These are phyloP conservation scores for Drosophila teissieri DNA, from an alignment of 1,140 invertebrate species.

Conservation along the genomic window DNA sequence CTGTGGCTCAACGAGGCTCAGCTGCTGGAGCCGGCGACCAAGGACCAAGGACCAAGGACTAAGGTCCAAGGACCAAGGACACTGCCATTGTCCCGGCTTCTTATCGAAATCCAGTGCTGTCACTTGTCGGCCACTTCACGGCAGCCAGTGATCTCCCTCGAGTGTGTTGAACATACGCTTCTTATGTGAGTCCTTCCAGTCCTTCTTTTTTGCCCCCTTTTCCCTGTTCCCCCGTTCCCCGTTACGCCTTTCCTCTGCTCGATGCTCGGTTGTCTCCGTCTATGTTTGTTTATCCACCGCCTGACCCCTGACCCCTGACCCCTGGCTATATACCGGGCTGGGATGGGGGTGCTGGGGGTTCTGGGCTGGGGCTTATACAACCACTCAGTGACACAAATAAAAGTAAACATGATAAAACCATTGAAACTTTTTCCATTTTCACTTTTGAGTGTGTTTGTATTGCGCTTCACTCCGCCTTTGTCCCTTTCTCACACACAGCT, in stretches of 20 bases:
- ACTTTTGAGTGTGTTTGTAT: constrained; percentile 82
- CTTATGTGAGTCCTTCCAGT: constrained; percentile 10
- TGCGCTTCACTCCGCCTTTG: constrained; percentile 62
- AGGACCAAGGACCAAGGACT: not conserved
- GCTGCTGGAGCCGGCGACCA: not conserved
- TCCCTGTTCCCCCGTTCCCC: not conserved
- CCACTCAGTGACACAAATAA: constrained; percentile 82
- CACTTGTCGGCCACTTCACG: constrained; percentile 71
- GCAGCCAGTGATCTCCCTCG: constrained; percentile 76
- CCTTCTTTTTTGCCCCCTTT: not conserved
- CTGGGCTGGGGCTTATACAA: constrained; percentile 65
- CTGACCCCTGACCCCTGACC: constrained; percentile 49
- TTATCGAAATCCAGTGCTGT: constrained; percentile 62
- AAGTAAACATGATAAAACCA: constrained; percentile 83
- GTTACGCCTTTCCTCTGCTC: no score
- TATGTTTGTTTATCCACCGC: constrained; percentile 40
- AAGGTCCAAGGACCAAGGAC: not conserved
- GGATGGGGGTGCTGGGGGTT: constrained; percentile 4
- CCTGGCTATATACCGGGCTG: constrained; percentile 3
- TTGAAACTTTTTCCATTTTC: constrained; percentile 83
- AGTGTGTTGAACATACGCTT: constrained; percentile 77
- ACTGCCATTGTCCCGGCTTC: constrained; percentile 41
- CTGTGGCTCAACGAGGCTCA: constrained; percentile 15
- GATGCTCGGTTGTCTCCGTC: not conserved
- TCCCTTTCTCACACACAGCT: constrained; percentile 15